These are phyloP conservation scores for Melieria picta DNA, from an alignment of 2,888 invertebrate species.

Conservation along the genomic window DNA sequence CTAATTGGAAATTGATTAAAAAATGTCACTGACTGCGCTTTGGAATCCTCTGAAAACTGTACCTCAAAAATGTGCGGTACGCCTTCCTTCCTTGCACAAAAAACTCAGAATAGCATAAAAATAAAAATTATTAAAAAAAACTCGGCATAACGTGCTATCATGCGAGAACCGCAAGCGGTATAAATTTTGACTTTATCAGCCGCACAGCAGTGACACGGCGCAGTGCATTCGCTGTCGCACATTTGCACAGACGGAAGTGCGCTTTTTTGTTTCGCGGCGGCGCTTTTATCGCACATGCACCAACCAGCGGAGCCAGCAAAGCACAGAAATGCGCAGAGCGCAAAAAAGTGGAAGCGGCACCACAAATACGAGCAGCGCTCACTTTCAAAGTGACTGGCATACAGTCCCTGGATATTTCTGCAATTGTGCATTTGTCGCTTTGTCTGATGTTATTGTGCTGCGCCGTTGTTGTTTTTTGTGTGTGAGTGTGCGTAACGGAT, in stretches of 20 bases:
- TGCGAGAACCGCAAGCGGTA: background rate
- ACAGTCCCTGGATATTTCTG: too few species aligned
- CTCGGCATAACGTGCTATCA: background rate
- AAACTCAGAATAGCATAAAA: background rate
- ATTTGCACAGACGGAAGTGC: background rate
- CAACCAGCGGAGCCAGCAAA: background rate
- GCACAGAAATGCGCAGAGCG: background rate
- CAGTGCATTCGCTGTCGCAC: background rate
- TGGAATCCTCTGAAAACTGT: too few species aligned
- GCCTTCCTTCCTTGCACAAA: background rate
- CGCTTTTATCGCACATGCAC: too few species aligned
- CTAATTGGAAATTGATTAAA: too few species aligned
- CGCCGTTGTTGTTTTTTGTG: too few species aligned
- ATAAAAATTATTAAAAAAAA: background rate
- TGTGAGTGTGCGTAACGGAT: background rate
- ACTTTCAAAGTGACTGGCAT: too few species aligned
- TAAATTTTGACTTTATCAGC: conserved; percentile 2
- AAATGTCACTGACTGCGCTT: too few species aligned
- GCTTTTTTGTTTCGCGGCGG: background rate
- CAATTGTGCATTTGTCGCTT: too few species aligned
- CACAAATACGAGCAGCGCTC: too few species aligned
- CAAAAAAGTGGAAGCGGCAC: background rate
- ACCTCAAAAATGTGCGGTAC: too few species aligned
- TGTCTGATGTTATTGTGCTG: too few species aligned
- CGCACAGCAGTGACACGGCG: background rate